phyloP scores from a whole-genome alignment of 2,888 invertebrate genomes.

The Mylabris sibirica region DNA sequence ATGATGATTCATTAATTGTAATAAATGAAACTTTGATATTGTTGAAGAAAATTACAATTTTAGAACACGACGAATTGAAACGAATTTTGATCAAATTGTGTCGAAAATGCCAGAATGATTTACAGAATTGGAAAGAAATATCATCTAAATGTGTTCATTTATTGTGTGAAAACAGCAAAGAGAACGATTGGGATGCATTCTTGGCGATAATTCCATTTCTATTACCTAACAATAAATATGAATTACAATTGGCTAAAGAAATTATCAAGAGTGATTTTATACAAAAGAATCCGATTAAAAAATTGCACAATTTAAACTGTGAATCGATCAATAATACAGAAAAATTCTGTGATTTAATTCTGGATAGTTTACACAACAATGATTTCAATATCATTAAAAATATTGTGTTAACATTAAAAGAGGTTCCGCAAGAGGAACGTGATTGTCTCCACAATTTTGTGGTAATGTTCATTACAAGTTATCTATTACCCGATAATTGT shows the following conservation, averaged over 20 bases:
- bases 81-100: conserved; percentile 64
- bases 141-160: conserved; percentile 40
- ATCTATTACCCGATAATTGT: conserved; percentile 58
- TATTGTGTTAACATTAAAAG: conserved; percentile 40
- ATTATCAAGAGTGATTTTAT: conserved; percentile 62
- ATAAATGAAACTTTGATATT: conserved; percentile 65
- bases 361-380: conserved; percentile 37
- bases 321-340: conserved; percentile 21
- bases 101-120: conserved; percentile 57
- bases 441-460: conserved; percentile 48
- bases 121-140: conserved; percentile 60
- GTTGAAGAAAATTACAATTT: conserved; percentile 50
- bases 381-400: conserved; percentile 30
- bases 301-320: conserved; percentile 13
- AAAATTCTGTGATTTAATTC: conserved; percentile 41
- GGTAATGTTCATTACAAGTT: conserved; percentile 61
- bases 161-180: conserved; percentile 38
- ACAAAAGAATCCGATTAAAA: conserved; percentile 52
- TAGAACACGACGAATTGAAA: conserved; percentile 54
- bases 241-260: conserved; percentile 59
- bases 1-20: conserved; percentile 72
- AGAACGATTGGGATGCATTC: conserved; percentile 66
- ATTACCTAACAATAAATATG: conserved; percentile 64
- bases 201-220: conserved; percentile 70
- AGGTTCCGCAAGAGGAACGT: conserved; percentile 35